Evolutionary conservation across 2,888 invertebrate genomes (phyloP).

Genomic region (Clostera curtula): DNA sequence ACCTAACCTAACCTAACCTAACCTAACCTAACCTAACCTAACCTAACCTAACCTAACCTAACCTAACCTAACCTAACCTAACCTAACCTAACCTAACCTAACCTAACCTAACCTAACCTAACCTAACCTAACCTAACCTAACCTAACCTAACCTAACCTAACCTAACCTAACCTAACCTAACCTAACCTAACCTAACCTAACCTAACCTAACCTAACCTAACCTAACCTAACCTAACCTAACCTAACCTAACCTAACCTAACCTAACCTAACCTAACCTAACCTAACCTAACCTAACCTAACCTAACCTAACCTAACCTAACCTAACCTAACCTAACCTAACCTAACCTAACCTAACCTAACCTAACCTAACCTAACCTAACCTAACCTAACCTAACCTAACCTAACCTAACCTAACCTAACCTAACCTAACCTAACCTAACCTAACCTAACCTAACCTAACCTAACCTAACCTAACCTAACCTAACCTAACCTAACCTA

Average conservation of each 20-base stretch:
- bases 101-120: neutral
- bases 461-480: constrained; percentile 3
- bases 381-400: neutral
- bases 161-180: neutral
- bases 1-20: neutral
- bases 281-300: neutral
- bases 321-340: neutral
- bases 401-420: neutral
- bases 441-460: constrained; percentile 2
- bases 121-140: neutral
- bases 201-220: neutral
- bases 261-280: neutral
- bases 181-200: neutral
- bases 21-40: neutral
- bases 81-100: neutral
- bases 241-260: neutral
- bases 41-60: neutral
- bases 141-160: neutral
- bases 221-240: neutral
- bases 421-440: constrained; percentile 1
- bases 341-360: neutral
- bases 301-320: neutral
- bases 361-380: neutral
- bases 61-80: neutral
- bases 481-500: constrained; percentile 4